These are phyloP conservation scores for Myopa testacea DNA, from an alignment of 2,888 invertebrate genomes.

Conservation along the genomic window DNA sequence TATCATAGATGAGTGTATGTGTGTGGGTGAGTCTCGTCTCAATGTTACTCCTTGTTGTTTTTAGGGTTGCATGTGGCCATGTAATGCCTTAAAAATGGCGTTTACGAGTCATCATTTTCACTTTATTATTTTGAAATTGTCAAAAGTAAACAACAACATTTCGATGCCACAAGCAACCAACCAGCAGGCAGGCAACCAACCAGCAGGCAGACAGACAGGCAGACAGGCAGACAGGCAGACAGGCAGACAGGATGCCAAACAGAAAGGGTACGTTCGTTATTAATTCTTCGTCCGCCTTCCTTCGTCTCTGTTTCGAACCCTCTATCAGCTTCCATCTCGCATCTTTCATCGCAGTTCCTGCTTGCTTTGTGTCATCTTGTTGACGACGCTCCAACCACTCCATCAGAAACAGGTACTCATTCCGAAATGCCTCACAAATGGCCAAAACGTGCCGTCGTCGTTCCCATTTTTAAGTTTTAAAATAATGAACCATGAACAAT, in stretches of 20 bases:
- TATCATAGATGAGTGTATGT: neutral
- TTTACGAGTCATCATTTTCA: conserved; percentile 40
- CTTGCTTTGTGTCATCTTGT: neutral
- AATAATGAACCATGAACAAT: conserved; percentile 24
- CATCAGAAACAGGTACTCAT: neutral
- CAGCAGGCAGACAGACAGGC: no score
- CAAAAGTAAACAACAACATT: conserved; percentile 8
- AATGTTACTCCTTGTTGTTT: neutral
- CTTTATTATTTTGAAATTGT: conserved; percentile 42
- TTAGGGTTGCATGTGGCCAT: neutral
- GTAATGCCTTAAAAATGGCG: conserved; percentile 22
- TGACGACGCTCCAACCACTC: neutral
- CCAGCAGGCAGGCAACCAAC: neutral
- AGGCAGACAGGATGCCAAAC: no score
- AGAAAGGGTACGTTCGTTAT: no score
- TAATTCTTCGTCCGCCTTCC: no score
- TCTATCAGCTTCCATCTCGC: neutral
- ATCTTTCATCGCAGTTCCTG: neutral
- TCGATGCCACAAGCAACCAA: neutral
- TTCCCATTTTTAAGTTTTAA: neutral
- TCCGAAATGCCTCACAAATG: neutral
- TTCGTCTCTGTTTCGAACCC: no score
- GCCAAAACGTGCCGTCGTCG: neutral
- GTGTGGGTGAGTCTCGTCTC: neutral
- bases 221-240: no score